Evolutionary conservation across 1,140 invertebrate species (phyloP), one percentile per base, ranked within the genome.

Genomic region (Camponotus floridanus): DNA sequence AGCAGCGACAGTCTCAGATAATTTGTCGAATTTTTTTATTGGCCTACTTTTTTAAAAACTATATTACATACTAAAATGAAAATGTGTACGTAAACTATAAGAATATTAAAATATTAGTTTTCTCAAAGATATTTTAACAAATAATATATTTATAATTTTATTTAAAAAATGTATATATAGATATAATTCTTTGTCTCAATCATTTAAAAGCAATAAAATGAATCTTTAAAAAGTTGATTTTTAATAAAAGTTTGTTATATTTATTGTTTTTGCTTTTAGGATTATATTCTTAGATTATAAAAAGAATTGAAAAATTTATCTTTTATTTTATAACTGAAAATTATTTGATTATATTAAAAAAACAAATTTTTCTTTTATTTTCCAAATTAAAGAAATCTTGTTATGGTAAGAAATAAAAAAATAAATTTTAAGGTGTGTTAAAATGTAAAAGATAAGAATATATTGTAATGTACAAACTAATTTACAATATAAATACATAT

Each of bases 11-110:
- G 42, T 15, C 33, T 31, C 61, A 39, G 18, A 36, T 42, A 78
- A 59, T 42, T 36, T 21, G n/a, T 79, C 42, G 42, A 79, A 78
- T 51, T 79, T 67, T 79, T 67, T 79, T 51, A 13, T 7, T 51
- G 3, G 7, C 18, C n/a, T 65, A 48, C 31, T 67, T 79, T 51
- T 65, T 39, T 26, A n/a, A 45, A 48, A 6, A 13, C n/a, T 45
- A 39, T 33, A 31, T 42, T 33, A 64, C 15, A n/a, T 62, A 9
- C 3, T 65, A 65, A 13, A 78, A 31, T 9, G 48, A 2, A 65
- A 26, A 26, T 26, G 26, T 31, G 3, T 76, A 62, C 1, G 7
- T 61, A 45, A 33, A 59, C 3, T 31, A 26, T n/a, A 55, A 11
- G 59, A 21, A 45, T 7, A 51, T 51, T 51, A 51, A 0, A 9